These are phyloP conservation scores for Megalops cyprinoides DNA, from an alignment of 2,797 vertebrate genomes.

Conservation along the genomic window DNA sequence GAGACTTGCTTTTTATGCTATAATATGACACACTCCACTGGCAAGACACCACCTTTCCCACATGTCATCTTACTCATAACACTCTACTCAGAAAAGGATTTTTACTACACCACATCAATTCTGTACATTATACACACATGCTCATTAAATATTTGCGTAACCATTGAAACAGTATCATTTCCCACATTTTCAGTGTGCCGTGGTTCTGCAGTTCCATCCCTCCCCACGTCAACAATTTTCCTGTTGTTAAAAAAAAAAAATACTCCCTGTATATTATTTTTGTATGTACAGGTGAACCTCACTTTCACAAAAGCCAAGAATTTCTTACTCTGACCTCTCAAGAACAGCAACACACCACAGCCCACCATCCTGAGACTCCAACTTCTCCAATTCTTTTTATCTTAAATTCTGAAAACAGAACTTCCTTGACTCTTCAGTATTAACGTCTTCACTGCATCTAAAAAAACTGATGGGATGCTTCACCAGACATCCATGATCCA, in stretches of 20 bases:
- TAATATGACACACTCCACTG: too few species aligned
- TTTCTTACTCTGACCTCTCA: not conserved
- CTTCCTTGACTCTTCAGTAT: too few species aligned
- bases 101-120: not conserved
- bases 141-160: not conserved
- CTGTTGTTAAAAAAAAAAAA: not conserved
- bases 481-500: too few species aligned
- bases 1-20: too few species aligned
- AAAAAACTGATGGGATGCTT: not conserved
- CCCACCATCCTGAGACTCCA: not conserved
- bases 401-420: too few species aligned
- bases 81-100: too few species aligned
- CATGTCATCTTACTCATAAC: too few species aligned
- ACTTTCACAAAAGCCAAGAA: not conserved
- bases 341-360: not conserved
- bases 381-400: too few species aligned
- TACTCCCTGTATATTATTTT: not conserved
- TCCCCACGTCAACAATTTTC: not conserved
- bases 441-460: too few species aligned
- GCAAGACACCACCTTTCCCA: too few species aligned
- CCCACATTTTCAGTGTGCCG: not conserved
- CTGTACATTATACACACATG: too few species aligned
- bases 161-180: not conserved
- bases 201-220: not conserved
- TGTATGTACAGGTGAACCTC: not conserved